Evolutionary conservation across 2,113 vertebrate species (phyloP).

Genomic region (Eolophus roseicapilla): DNA sequence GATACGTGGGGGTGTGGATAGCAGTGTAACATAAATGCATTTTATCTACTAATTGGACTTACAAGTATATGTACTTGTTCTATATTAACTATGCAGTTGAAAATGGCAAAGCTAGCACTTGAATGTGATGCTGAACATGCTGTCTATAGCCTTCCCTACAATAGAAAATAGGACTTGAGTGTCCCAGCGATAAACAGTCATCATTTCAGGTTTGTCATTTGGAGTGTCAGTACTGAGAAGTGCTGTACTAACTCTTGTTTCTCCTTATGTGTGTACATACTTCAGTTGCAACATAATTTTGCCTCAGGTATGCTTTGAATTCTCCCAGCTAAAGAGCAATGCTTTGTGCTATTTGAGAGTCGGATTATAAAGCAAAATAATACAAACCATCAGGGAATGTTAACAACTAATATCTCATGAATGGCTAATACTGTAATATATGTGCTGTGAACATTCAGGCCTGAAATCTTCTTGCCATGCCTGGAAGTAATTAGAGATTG

Average conservation of each 20-base stretch:
- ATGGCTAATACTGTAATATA: neutral
- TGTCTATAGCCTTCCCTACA: neutral
- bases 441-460: neutral
- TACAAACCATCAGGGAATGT: neutral
- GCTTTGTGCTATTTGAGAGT: neutral
- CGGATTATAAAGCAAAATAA: neutral
- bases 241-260: neutral
- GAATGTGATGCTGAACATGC: neutral
- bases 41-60: neutral
- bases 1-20: accelerated
- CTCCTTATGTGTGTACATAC: neutral
- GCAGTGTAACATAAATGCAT: neutral
- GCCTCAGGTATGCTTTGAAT: neutral
- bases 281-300: neutral
- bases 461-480: neutral
- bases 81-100: neutral
- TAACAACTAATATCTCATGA: neutral
- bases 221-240: neutral
- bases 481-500: slow-evolving; percentile 1
- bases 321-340: neutral
- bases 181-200: neutral
- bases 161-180: neutral
- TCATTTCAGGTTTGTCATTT: neutral
- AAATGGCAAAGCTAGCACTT: neutral
- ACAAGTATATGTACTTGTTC: neutral